Base-by-base conservation (phyloP, 2,888 invertebrate species). In the Pollenia amentaria region DNA sequence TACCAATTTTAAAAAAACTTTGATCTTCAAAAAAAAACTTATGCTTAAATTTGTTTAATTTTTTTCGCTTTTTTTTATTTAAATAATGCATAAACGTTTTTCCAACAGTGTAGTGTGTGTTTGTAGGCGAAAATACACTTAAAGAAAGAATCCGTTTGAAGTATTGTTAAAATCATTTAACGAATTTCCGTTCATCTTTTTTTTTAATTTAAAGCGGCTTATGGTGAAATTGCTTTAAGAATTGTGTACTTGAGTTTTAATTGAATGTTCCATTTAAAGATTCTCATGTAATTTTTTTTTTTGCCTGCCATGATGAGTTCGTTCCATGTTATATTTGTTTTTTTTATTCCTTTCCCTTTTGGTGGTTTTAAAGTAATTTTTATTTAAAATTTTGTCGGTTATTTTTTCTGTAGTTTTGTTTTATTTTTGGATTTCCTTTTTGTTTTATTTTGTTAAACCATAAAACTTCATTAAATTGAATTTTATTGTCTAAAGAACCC, bases 341-440 rank as follows among this genome's bases (percentile, higher is more conserved):
- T 48, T 55, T 38, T n/a, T 62, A 46, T 4, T 64, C 11, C 46
- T 53, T 55, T 40, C 62, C 62, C 48, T 57, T 67, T 40, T 76
- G 40, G 40, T 29, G 55, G 11, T 29, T 55, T 57, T 53, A 11
- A 57, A 67, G 65, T 57, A 44, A n/a, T 48, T 48, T 62, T 72
- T 46, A 3, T 75, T 75, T 62, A 53, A 0, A 80, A 29, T 80
- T 70, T 76, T 77, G 70, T 77, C 64, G 76, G 76, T 69, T 18
- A 21, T 65, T 79, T 69, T 80, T 80, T 3, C 40, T 29, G 29
- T 29, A 29, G 29, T 29, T 29, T 29, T 18, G 42, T 65, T 77
- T 64, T 42, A 42, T 77, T 70, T 70, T 77, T 77, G 29, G 48
- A 72, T 72, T 77, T 83, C 64, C 64, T 83, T 55, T 83, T 65